A percentile compares a stretch with the other conserved stretches of the same genome.
phyloP scores from a whole-genome alignment of 1,140 invertebrate species.

The Zaprionus ghesquierei region DNA sequence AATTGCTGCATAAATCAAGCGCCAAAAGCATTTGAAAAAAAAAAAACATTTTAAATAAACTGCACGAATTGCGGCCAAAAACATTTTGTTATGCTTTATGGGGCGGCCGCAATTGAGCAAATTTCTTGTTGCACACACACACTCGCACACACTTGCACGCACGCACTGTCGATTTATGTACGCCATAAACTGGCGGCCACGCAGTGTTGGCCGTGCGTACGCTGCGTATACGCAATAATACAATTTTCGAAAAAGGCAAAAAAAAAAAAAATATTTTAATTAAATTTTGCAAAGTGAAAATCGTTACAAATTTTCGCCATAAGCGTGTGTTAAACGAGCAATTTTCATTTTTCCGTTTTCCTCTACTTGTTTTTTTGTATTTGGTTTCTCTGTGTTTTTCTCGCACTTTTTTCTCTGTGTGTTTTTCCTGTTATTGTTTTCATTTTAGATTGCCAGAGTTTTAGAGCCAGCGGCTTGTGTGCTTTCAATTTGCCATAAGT shows the following conservation, averaged over 20 bases:
- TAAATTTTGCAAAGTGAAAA: constrained; percentile 54
- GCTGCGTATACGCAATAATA: constrained; percentile 65
- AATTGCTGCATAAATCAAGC: constrained; percentile 78
- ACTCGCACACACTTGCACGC: background rate
- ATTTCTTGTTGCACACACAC: constrained; percentile 18
- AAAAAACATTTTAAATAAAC: constrained; percentile 70
- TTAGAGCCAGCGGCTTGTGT: constrained; percentile 51
- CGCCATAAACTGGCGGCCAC: constrained; percentile 20
- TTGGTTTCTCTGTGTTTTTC: background rate
- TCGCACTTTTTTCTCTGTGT: background rate
- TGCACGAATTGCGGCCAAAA: constrained; percentile 21
- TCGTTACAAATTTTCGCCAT: constrained; percentile 38
- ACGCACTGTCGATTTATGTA: constrained; percentile 34
- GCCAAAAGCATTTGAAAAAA: constrained; percentile 52
- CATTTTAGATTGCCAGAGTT: constrained; percentile 30
- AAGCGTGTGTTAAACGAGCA: constrained; percentile 28
- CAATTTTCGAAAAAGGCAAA: constrained; percentile 31
- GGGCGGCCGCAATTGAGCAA: constrained; percentile 32
- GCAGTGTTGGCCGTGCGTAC: background rate
- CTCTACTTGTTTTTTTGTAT: constrained; percentile 8
- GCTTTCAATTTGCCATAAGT: constrained; percentile 59
- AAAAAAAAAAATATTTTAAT: constrained; percentile 66
- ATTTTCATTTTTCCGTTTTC: constrained; percentile 10
- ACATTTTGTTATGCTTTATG: constrained; percentile 40
- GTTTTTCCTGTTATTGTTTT: constrained; percentile 25